A percentile compares a stretch with the other conserved stretches of the same genome.
Evolutionary conservation across 2,113 vertebrate species (phyloP).

Genomic region (Phalacrocorax pelagicus): DNA sequence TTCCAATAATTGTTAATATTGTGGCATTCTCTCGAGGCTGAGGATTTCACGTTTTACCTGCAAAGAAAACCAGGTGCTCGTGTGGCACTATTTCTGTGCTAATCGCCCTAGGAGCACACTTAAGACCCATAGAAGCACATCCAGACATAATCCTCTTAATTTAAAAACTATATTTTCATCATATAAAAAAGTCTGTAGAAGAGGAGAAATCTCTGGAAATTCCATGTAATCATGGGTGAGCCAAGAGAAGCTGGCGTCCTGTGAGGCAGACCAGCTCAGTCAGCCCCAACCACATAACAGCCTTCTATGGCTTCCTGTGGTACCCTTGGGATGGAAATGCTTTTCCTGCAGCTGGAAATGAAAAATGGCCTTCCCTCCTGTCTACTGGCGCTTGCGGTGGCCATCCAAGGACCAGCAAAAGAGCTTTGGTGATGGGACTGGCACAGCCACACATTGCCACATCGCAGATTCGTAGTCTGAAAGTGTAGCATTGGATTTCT

Average conservation of each 20-base stretch:
- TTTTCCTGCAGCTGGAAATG: neutral
- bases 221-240: neutral
- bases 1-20: neutral
- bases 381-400: neutral
- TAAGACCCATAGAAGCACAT: neutral
- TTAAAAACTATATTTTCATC: neutral
- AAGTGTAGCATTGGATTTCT: neutral
- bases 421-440: neutral
- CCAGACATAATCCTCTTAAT: neutral
- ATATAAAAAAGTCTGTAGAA: neutral
- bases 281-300: neutral
- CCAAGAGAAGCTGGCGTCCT: neutral
- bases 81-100: neutral
- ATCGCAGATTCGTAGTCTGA: neutral
- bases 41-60: neutral
- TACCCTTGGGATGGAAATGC: neutral
- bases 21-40: neutral
- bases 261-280: neutral
- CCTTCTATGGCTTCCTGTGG: neutral
- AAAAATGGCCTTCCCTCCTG: neutral
- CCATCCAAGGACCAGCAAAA: neutral
- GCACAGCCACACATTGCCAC: neutral
- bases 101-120: neutral
- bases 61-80: neutral
- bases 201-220: neutral